These are phyloP conservation scores for Zaprionus inermis DNA, from an alignment of 1,140 invertebrate species.

Conservation along the genomic window DNA sequence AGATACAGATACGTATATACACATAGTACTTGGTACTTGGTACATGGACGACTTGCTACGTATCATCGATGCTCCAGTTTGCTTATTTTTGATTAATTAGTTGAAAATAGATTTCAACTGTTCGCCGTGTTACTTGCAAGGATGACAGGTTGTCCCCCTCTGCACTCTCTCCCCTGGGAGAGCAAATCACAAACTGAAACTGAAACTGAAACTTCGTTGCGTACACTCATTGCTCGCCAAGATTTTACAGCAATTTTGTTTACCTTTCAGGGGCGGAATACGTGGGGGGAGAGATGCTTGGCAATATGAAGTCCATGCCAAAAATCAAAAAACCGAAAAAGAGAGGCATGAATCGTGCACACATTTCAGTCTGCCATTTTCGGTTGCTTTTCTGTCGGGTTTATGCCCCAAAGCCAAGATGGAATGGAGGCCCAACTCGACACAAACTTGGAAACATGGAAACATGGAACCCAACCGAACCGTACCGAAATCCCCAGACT, in stretches of 20 bases:
- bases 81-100: constrained; percentile 82
- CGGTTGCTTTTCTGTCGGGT: constrained; percentile 3
- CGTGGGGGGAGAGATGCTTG: constrained; percentile 30
- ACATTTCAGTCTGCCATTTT: constrained; percentile 54
- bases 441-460: background rate
- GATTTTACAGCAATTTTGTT: constrained; percentile 51
- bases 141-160: constrained; percentile 58
- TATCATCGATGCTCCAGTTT: constrained; percentile 72
- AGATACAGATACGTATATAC: constrained; percentile 16
- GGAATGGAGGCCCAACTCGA: background rate
- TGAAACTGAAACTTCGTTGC: constrained; percentile 34
- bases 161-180: background rate
- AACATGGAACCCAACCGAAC: background rate
- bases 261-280: constrained; percentile 37
- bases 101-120: constrained; percentile 71
- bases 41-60: constrained; percentile 36
- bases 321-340: constrained; percentile 5
- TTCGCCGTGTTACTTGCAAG: constrained; percentile 45
- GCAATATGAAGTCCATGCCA: constrained; percentile 25
- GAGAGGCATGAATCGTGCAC: constrained; percentile 24
- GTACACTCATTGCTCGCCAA: background rate
- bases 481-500: constrained; percentile 16
- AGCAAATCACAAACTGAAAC: no score
- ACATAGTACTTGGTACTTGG: constrained; percentile 5
- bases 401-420: constrained; percentile 8